Percentiles rank a stretch among this genome's conserved stretches.
phyloP scores from a whole-genome alignment of 2,113 vertebrate species.

The Cariama cristata region DNA sequence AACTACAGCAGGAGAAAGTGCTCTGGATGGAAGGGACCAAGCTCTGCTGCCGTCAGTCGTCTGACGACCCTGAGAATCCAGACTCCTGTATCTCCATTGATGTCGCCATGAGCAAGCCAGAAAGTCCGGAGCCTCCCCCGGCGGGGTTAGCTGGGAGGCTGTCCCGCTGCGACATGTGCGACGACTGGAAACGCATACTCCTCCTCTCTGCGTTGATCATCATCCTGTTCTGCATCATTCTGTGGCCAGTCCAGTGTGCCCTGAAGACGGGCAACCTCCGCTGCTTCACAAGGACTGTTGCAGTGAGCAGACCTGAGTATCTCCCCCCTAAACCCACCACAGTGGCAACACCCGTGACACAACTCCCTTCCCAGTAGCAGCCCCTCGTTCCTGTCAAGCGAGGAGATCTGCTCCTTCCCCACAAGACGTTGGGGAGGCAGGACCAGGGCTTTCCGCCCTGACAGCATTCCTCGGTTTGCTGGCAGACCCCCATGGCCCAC shows the following conservation, averaged over 20 bases:
- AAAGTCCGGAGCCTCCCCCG: fast-evolving
- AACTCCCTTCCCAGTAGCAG: not conserved
- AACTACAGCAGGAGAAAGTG: conserved; percentile 81
- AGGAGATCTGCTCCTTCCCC: not conserved
- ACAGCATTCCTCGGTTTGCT: not conserved
- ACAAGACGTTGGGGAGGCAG: fast-evolving
- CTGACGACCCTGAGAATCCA: not conserved
- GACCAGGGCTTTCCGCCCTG: not conserved
- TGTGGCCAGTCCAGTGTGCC: conserved; percentile 92
- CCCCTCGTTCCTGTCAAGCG: not conserved
- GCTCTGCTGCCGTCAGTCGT: conserved; percentile 82
- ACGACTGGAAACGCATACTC: conserved; percentile 86
- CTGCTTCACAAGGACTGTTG: conserved; percentile 64
- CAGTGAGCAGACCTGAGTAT: not conserved
- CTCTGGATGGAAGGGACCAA: conserved; percentile 93
- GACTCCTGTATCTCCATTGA: conserved; percentile 86
- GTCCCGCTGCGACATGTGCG: conserved; percentile 69
- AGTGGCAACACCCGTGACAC: fast-evolving
- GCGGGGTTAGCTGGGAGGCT: not conserved
- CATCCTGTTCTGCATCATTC: conserved; percentile 83
- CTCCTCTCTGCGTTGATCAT: conserved; percentile 82
- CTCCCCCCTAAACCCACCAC: not conserved
- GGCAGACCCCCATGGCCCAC: not conserved
- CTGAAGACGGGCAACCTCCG: conserved; percentile 86
- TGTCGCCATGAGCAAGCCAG: conserved; percentile 82